phyloP scores from a whole-genome alignment of 2,113 vertebrate species.

The Gavia stellata region DNA sequence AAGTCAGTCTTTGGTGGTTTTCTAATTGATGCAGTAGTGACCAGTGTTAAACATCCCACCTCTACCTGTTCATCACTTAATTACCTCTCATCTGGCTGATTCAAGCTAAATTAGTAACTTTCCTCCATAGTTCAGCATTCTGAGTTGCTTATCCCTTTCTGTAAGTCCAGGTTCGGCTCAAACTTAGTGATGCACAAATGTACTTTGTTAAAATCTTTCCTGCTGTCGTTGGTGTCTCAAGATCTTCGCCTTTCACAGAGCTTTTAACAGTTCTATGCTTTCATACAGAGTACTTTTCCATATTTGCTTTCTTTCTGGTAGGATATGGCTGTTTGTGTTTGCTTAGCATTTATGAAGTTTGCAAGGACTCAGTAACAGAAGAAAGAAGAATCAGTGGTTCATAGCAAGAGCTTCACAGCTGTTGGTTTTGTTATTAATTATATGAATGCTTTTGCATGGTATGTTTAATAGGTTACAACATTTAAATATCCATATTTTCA shows the following conservation, averaged over 20 bases:
- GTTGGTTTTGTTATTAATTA: background rate
- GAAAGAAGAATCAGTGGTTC: background rate
- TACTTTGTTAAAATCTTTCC: background rate
- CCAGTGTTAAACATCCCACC: background rate
- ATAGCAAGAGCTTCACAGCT: background rate
- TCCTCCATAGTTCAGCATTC: background rate
- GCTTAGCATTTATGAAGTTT: background rate
- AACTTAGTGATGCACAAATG: background rate
- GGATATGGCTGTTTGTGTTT: background rate
- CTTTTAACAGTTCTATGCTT: background rate
- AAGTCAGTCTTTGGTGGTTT: background rate
- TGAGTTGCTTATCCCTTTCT: background rate
- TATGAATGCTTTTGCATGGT: background rate
- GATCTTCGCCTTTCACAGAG: background rate
- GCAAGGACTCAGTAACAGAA: background rate
- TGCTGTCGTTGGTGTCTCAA: background rate
- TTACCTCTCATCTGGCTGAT: background rate
- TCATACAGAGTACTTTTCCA: background rate
- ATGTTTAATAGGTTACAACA: background rate
- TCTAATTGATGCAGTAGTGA: background rate
- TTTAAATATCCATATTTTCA: background rate
- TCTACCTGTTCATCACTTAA: background rate
- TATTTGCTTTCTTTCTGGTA: background rate
- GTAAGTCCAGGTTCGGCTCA: background rate
- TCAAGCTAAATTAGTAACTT: background rate